phyloP scores from a whole-genome alignment of 2,113 vertebrate genomes.

The Equus quagga region DNA sequence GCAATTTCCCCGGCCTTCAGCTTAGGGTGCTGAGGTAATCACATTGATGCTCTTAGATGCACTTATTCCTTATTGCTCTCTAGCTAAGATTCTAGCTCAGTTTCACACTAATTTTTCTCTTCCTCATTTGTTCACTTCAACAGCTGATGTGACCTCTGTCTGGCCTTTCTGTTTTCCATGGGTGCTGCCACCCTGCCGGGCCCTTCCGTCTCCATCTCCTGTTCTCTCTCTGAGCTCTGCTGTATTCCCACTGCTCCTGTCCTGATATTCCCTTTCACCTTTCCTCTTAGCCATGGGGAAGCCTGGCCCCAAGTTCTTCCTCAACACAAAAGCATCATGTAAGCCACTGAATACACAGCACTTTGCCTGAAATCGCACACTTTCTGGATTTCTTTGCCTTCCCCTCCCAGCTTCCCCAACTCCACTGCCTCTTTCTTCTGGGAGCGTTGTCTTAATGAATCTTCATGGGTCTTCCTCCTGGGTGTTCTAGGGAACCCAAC shows the following conservation, averaged over 20 bases:
- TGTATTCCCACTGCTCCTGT: no score
- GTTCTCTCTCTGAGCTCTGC: background rate
- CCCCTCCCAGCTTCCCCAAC: background rate
- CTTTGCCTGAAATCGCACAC: background rate
- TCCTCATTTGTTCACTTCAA: background rate
- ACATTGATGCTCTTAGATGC: background rate
- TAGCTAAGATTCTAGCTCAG: rapidly evolving
- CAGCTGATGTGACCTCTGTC: background rate
- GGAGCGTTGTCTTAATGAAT: background rate
- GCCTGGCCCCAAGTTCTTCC: rapidly evolving
- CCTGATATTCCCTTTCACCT: background rate
- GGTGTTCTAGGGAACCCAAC: no score
- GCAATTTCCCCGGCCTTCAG: constrained; percentile 63
- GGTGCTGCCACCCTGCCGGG: no score
- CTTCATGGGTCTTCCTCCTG: no score
- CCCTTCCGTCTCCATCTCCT: background rate
- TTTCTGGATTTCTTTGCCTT: background rate
- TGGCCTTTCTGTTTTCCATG: background rate
- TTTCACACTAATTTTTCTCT: background rate
- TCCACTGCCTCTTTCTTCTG: background rate
- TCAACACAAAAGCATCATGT: no score
- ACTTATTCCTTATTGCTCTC: no score
- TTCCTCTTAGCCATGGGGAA: background rate
- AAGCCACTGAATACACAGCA: rapidly evolving
- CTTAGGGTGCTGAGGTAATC: constrained; percentile 75